Conservation (phyloP, 2,113 vertebrate genomes). For the Gulo gulo region DNA sequence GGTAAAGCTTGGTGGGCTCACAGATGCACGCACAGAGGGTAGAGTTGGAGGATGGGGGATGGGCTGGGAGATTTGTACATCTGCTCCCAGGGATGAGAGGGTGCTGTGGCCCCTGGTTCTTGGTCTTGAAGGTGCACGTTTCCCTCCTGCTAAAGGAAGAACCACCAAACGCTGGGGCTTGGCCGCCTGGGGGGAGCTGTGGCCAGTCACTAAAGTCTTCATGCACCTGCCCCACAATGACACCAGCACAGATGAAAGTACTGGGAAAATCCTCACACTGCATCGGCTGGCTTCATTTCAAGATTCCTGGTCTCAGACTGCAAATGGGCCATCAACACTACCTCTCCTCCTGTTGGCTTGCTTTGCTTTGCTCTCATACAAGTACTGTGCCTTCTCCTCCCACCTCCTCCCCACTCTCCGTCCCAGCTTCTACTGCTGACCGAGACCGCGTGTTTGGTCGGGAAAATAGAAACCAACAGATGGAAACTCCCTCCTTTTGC, state of each 20-base stretch:
- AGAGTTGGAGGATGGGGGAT: background rate
- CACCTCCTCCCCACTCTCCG: background rate
- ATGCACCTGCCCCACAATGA: background rate
- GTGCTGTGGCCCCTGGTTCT: background rate
- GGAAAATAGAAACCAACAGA: slow-evolving; percentile 69
- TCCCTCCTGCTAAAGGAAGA: background rate
- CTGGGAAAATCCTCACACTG: background rate
- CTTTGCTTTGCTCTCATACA: background rate
- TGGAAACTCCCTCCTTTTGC: slow-evolving; percentile 60
- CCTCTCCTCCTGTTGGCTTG: background rate
- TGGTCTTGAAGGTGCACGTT: background rate
- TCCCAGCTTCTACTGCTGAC: slow-evolving; percentile 29
- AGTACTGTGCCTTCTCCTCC: background rate
- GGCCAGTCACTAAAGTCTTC: background rate
- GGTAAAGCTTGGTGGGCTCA: background rate
- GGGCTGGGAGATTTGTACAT: background rate
- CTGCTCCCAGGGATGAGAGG: background rate
- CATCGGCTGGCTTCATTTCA: background rate
- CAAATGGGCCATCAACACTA: background rate
- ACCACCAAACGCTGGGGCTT: background rate
- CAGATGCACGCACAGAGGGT: fast-evolving
- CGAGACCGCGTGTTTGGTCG: background rate
- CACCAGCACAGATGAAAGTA: background rate
- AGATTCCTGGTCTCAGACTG: slow-evolving; percentile 9
- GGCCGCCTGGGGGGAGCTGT: background rate